Evolutionary conservation across 2,113 vertebrate species (phyloP), one percentile per base, ranked within the genome.

Genomic region (Asarcornis scutulata): DNA sequence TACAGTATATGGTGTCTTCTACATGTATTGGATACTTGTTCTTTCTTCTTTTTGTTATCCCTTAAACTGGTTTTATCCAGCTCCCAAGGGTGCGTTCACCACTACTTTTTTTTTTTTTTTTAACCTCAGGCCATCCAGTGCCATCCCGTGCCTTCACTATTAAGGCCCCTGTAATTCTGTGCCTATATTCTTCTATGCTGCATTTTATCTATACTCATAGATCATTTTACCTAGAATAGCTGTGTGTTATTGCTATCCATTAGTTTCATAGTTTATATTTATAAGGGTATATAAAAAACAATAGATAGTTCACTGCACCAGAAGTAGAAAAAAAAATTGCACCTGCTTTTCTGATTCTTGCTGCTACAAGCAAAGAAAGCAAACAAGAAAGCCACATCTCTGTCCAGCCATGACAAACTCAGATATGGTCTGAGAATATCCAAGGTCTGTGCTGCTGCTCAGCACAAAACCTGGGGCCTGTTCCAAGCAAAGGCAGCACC

Each of bases 291-390:
- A 66, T 42, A 10, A 62, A 66, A 89, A 77, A 3, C 73, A 67
- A 0, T 0, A 42, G 55, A n/a, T 38, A 0, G 26, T 67, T 69
- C 20, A 52, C 52, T 26, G 11, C 17, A 6, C 5, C 27, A 67
- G 77, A 8, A 53, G 32, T 77, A 56, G n/a, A 21, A 44, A 7
- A 52, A 52, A 6, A 23, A 44, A 3, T 13, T 17, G 31, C 20
- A 29, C 23, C 12, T 42, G 36, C 12, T 13, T 42, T 53, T 25
- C 53, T 38, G 75, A 38, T 12, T 27, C 22, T 0, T 80, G 64
- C 71, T 63, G 56, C 6, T 59, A 42, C 17, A 23, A 53, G 22
- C 38, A 29, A 55, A 72, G 62, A 53, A 72, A 59, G 16, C 25
- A 58, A 73, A 31, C 4, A 5, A 80, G 67, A 29, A 31, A 16